Conservation (phyloP, 2,888 invertebrate species). For the Gari tellinella region DNA sequence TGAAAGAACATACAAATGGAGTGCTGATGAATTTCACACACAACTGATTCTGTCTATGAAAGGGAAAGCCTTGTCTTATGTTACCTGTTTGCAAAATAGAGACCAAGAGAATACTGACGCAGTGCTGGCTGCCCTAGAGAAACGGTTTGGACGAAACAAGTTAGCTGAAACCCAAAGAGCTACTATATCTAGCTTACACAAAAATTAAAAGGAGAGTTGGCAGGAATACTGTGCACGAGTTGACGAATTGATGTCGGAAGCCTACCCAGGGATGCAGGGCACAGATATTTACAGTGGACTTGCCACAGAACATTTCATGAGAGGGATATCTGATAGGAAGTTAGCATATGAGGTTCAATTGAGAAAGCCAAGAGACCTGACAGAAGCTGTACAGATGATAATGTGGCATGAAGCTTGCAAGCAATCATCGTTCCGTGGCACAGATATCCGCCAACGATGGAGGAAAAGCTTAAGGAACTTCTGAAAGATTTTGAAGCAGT, state of each 20-base stretch:
- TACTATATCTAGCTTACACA: slow-evolving; percentile 8
- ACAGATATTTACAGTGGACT: slow-evolving; percentile 13
- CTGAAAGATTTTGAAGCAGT: too few relatives aligned
- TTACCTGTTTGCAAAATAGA: neutral
- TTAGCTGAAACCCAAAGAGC: slow-evolving; percentile 24
- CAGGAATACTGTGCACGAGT: slow-evolving; percentile 30
- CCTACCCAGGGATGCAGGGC: slow-evolving; percentile 22
- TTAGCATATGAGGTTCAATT: slow-evolving; percentile 33
- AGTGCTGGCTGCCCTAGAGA: neutral
- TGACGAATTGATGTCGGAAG: slow-evolving; percentile 16
- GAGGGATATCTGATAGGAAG: slow-evolving; percentile 24
- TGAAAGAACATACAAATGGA: neutral
- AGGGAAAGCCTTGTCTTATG: neutral
- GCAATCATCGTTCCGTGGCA: too few relatives aligned
- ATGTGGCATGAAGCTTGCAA: slow-evolving; percentile 25
- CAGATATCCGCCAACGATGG: too few relatives aligned
- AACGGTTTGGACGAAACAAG: slow-evolving; percentile 17
- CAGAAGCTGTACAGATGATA: slow-evolving; percentile 27
- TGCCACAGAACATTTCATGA: slow-evolving; percentile 27
- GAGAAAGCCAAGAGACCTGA: slow-evolving; percentile 17
- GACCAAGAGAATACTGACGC: neutral
- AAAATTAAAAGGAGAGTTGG: slow-evolving; percentile 9
- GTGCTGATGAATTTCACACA: neutral
- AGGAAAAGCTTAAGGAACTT: too few relatives aligned
- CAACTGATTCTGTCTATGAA: neutral